Evolutionary conservation across 2,888 invertebrate genomes (phyloP), one percentile per base, ranked within the genome.

Genomic region (Calliphora vomitoria): DNA sequence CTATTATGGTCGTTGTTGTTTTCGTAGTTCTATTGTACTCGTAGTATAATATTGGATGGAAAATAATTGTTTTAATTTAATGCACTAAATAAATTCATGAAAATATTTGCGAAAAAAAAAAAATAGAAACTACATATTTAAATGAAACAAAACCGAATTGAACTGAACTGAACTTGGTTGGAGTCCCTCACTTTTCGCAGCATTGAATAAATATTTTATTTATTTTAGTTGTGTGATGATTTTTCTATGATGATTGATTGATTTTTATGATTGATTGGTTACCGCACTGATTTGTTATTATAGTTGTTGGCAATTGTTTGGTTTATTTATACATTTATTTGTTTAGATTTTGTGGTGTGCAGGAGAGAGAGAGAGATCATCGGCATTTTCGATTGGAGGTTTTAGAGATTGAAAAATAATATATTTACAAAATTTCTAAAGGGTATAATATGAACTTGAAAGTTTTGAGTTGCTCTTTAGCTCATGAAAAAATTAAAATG

Each of bases 241-340:
- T 55, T 66, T 68, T 79, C 55, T 41, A 47, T 47, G 58, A 53
- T 47, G 72, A 58, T 72, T 82, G 66, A 74, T 55, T 82, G 62
- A 11, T 82, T 66, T 64, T 58, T 41, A 44, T 82, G 55, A 74
- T 55, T 74, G 72, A 72, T 55, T 81, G 44, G 68, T 31, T 66
- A 78, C n/a, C 41, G 25, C 41, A 68, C 25, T 68, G 78, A 58
- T 79, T 60, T 47, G 31, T 38, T 78, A 10, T 41, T 55, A 11
- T 53, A 15, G 18, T 78, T 38, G 8, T 41, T 76, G 62, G 64
- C 64, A 38, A 53, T 31, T 68, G 41, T 25, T 41, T 78, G 18
- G 55, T 44, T 44, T 68, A 44, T 68, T 66, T 58, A 60, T 20
- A 15, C 20, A 69, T 20, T 69, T 13, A 47, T 79, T 69, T 60